Percentiles rank a stretch among this genome's conserved stretches.
phyloP scores from a whole-genome alignment of 2,113 vertebrate genomes.

The Pithys albifrons region DNA sequence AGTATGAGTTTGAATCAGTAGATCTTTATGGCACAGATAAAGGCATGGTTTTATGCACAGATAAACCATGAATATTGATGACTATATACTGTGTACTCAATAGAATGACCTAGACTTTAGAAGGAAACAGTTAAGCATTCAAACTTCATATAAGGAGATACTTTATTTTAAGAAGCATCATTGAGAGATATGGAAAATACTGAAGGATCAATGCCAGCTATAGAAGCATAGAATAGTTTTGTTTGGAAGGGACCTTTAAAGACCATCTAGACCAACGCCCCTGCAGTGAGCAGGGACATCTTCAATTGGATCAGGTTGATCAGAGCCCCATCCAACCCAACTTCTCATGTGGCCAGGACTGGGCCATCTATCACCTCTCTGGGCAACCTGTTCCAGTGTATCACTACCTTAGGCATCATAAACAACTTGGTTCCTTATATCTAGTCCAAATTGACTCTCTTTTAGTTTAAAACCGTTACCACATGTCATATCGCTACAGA shows the following conservation, averaged over 20 bases:
- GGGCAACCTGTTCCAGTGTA: neutral
- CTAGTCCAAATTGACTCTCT: neutral
- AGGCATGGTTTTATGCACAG: neutral
- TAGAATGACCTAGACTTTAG: neutral
- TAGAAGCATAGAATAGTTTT: neutral
- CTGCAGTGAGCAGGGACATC: neutral
- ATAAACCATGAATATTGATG: neutral
- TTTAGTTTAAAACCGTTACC: neutral
- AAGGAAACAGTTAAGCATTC: neutral
- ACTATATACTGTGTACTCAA: neutral
- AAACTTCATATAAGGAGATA: neutral
- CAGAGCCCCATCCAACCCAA: neutral
- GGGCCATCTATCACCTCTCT: neutral
- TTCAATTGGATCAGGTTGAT: neutral
- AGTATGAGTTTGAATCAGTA: neutral
- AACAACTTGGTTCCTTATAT: neutral
- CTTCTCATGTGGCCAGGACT: neutral
- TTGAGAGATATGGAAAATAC: neutral
- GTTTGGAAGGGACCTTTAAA: neutral
- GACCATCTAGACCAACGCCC: neutral
- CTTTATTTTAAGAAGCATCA: neutral
- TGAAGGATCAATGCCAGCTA: neutral
- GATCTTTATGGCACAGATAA: neutral
- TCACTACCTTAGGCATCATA: neutral
- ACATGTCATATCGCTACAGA: neutral